Evolutionary conservation across 1,140 invertebrate species (phyloP).

Genomic region (Hormaphis cornu): DNA sequence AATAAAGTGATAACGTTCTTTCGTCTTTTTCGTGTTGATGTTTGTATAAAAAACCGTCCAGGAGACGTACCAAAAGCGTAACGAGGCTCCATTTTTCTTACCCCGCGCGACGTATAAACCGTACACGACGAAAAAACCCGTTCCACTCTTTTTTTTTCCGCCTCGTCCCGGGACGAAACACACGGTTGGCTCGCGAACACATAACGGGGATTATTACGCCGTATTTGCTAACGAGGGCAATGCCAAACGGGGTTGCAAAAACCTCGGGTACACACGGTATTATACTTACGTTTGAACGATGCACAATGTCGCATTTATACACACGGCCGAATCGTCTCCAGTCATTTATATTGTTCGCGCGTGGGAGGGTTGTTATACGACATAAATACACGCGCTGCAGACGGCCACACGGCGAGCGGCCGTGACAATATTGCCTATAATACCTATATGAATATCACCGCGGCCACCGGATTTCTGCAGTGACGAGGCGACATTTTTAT

Average conservation of each 20-base stretch:
- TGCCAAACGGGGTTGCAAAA: slow-evolving; percentile 26
- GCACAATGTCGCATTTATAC: background rate
- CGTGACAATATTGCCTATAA: slow-evolving; percentile 11
- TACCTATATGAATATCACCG: slow-evolving; percentile 7
- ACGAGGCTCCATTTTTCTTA: no score
- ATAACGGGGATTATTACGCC: slow-evolving; percentile 18
- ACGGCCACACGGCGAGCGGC: background rate
- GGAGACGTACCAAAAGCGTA: no score
- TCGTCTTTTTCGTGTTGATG: no score
- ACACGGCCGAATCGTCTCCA: slow-evolving; percentile 20
- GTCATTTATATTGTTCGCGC: slow-evolving; percentile 19
- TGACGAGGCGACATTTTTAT: slow-evolving; percentile 24
- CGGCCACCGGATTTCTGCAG: slow-evolving; percentile 15
- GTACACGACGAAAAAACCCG: background rate
- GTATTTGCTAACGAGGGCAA: slow-evolving; percentile 31
- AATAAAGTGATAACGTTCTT: no score
- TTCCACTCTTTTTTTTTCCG: background rate
- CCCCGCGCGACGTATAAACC: background rate
- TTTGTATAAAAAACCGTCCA: no score
- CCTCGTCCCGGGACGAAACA: background rate
- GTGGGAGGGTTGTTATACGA: slow-evolving; percentile 1
- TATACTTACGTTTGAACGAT: background rate
- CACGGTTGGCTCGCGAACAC: background rate
- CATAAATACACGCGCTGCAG: background rate
- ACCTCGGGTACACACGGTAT: background rate